Conservation (phyloP, 2,113 vertebrate species). For the Lucifuga dentata region DNA sequence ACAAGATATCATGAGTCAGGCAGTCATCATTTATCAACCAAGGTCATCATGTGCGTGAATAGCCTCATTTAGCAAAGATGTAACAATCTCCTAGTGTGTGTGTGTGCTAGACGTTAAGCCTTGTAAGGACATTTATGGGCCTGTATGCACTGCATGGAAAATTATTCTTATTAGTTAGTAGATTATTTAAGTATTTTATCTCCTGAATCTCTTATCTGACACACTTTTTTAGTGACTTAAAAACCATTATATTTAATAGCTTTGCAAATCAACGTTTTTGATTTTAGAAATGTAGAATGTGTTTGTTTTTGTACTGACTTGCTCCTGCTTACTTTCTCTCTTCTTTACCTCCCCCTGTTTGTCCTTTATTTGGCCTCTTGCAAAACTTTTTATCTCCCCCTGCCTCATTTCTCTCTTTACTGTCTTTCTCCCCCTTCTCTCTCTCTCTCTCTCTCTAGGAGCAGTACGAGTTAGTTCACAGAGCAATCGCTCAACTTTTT, state of each 20-base stretch:
- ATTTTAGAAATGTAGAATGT: not conserved
- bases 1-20: too few relatives aligned
- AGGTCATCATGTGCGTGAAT: too few relatives aligned
- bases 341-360: not conserved
- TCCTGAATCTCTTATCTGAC: too few relatives aligned
- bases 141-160: too few relatives aligned
- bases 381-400: constrained; percentile 5
- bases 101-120: too few relatives aligned
- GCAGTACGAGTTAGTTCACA: constrained; percentile 97
- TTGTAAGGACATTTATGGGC: too few relatives aligned
- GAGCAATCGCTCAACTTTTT: constrained; percentile 96
- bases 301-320: constrained; percentile 9
- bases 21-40: too few relatives aligned
- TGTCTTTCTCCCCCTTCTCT: not conserved
- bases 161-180: too few relatives aligned
- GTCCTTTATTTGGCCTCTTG: constrained; percentile 3
- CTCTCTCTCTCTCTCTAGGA: constrained; percentile 82
- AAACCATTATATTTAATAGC: constrained; percentile 20
- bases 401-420: constrained; percentile 11
- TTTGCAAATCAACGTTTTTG: constrained; percentile 36
- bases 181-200: too few relatives aligned
- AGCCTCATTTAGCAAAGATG: too few relatives aligned
- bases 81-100: too few relatives aligned
- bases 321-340: not conserved
- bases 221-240: constrained; percentile 13